Conservation (phyloP, 2,888 invertebrate genomes). For the Habrosyne pyritoides region DNA sequence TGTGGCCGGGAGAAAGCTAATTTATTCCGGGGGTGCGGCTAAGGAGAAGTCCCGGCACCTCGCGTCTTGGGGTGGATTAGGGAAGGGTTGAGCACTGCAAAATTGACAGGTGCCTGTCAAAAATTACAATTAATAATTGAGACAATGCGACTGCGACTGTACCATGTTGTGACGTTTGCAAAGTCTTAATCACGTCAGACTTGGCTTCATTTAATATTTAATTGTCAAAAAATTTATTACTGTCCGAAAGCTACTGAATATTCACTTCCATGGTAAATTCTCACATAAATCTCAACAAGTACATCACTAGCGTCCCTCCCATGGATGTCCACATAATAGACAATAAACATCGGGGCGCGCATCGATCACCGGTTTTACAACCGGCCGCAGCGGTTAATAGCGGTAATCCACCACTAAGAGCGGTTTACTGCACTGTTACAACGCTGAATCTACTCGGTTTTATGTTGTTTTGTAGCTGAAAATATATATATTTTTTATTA, state of each 20-base stretch:
- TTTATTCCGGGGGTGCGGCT: constrained; percentile 86
- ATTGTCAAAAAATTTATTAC: no score
- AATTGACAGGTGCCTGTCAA: constrained; percentile 84
- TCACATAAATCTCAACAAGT: constrained; percentile 8
- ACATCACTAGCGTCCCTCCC: constrained; percentile 45
- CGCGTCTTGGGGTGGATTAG: constrained; percentile 80
- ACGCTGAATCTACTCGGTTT: constrained; percentile 35
- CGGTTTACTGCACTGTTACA: constrained; percentile 69
- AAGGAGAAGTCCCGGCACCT: constrained; percentile 73
- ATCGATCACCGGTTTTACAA: constrained; percentile 77
- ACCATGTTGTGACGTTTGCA: constrained; percentile 1
- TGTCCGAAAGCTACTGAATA: neutral
- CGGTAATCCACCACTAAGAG: constrained; percentile 75
- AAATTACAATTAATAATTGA: constrained; percentile 83
- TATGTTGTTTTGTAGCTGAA: constrained; percentile 28
- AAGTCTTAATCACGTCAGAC: neutral
- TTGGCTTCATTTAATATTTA: neutral
- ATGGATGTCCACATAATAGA: constrained; percentile 46
- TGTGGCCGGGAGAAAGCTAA: constrained; percentile 87
- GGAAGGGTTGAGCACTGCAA: constrained; percentile 79
- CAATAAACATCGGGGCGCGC: constrained; percentile 64
- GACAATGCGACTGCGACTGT: constrained; percentile 62
- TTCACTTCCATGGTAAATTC: neutral
- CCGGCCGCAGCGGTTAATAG: constrained; percentile 67
- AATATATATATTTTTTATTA: constrained; percentile 27